Base-by-base conservation (phyloP, 2,888 invertebrate genomes). In the Brachyopa scutellaris region DNA sequence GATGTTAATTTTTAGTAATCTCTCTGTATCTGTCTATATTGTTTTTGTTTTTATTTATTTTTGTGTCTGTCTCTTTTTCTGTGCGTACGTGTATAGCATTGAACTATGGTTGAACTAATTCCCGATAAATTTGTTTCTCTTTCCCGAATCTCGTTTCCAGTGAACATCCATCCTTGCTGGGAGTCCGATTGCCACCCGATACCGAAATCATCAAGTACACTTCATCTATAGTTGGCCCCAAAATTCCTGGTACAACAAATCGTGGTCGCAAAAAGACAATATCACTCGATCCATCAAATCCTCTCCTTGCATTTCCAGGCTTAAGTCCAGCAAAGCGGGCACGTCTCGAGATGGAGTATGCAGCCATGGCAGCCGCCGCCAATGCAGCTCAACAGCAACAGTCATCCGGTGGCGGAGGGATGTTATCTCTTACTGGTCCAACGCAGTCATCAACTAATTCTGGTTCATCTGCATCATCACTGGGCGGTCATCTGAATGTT, bases 181-280 rank as follows among this genome's bases (percentile, higher is more conserved):
- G 96, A 78, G 96, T 96, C 53, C 93, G 96, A 80, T 91, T 97
- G 86, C 96, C 96, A 84, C 96, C 96, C 36, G 96, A 96, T 88
- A 97, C 96, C 47, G 96, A 97, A 91, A 96, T 96, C 85, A 96
- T 97, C 88, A 96, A 96, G 91, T 96, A 96, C 90, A 96, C 96
- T 85, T 96, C 96, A 85, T 96, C 96, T 76, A 93, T 96, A 87
- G 95, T 95, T 85, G 96, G 96, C 77, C 96, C 96, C 70, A 96
- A 96, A 93, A 93, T 95, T 84, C 95, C 95, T 9, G 96, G 96
- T 79, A 95, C 95, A 82, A 96, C 96, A 85, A 96, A 95, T 87
- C 93, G 96, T 57, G 96, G 96, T 72, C 93, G 96, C 74, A 96
- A 96, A 92, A 96, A 96, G 92, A 96, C 96, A 57, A 96, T 96